Percentiles rank a stretch among this genome's conserved stretches.
Evolutionary conservation across 2,797 vertebrate species (phyloP).

Genomic region (Takifugu rubripes): DNA sequence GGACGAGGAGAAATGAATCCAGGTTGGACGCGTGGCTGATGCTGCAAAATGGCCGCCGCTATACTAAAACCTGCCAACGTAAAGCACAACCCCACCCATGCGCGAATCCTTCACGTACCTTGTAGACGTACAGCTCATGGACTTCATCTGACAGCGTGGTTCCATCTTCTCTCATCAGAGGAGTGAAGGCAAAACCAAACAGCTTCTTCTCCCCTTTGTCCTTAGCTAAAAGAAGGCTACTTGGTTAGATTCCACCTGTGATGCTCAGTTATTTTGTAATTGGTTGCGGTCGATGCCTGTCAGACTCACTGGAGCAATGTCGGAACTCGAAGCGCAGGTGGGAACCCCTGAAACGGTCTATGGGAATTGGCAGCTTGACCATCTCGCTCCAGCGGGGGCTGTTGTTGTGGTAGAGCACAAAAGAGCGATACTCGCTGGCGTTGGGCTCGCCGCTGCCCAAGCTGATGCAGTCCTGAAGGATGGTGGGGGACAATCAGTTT

Average conservation of each 20-base stretch:
- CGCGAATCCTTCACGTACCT: conserved; percentile 75
- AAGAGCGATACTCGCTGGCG: conserved; percentile 90
- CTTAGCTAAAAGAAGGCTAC: conserved; percentile 81
- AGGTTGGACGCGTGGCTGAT: too few species aligned
- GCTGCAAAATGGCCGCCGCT: too few species aligned
- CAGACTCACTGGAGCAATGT: conserved; percentile 95
- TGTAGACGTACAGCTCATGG: conserved; percentile 98
- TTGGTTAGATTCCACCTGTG: conserved; percentile 10
- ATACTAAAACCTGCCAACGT: too few species aligned
- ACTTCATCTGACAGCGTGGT: conserved; percentile 96
- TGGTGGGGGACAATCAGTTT: conserved; percentile 1
- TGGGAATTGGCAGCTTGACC: conserved; percentile 95
- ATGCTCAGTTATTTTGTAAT: conserved; percentile 1
- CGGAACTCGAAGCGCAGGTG: conserved; percentile 99
- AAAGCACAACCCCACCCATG: neutral
- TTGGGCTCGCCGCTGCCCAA: conserved; percentile 92
- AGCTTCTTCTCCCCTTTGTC: conserved; percentile 99
- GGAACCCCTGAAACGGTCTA: conserved; percentile 95
- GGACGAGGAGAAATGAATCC: neutral
- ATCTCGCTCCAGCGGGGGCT: conserved; percentile 97
- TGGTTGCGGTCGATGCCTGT: conserved; percentile 22
- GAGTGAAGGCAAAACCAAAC: conserved; percentile 97
- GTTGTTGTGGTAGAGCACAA: conserved; percentile 98
- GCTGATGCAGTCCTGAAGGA: conserved; percentile 93
- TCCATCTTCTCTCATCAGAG: conserved; percentile 96